Evolutionary conservation across 2,113 vertebrate species (phyloP).

Genomic region (Heterocephalus glaber): DNA sequence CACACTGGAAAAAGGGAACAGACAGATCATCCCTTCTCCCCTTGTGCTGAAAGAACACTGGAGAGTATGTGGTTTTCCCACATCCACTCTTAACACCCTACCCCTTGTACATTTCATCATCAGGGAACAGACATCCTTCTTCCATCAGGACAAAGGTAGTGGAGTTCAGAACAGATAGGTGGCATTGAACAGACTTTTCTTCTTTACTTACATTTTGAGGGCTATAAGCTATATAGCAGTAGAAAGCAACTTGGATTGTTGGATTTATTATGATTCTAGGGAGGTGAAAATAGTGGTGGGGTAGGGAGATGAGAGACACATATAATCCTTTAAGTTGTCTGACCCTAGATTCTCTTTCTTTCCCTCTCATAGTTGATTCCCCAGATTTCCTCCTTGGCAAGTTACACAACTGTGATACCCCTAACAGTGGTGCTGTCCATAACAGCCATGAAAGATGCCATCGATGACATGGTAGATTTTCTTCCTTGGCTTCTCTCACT

Average conservation of each 20-base stretch:
- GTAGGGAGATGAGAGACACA: neutral
- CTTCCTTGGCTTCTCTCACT: slow-evolving; percentile 12
- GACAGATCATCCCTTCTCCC: neutral
- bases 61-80: neutral
- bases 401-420: slow-evolving; percentile 96
- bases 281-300: neutral
- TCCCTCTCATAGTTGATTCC: slow-evolving; percentile 91
- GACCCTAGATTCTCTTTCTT: slow-evolving; percentile 46
- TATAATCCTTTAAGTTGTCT: slow-evolving; percentile 37
- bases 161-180: neutral
- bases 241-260: neutral
- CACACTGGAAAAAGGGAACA: neutral
- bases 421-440: slow-evolving; percentile 92
- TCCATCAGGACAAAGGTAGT: slow-evolving; percentile 4
- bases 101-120: neutral
- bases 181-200: neutral
- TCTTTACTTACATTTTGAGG: slow-evolving; percentile 3
- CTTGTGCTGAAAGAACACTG: neutral
- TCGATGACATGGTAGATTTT: slow-evolving; percentile 92
- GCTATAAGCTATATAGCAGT: neutral
- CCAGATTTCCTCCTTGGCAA: slow-evolving; percentile 93
- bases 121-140: slow-evolving; percentile 1
- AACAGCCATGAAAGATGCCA: slow-evolving; percentile 94
- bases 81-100: neutral
- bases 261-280: neutral